Evolutionary conservation across 1,140 invertebrate species (phyloP).

Genomic region (Ruditapes philippinarum): DNA sequence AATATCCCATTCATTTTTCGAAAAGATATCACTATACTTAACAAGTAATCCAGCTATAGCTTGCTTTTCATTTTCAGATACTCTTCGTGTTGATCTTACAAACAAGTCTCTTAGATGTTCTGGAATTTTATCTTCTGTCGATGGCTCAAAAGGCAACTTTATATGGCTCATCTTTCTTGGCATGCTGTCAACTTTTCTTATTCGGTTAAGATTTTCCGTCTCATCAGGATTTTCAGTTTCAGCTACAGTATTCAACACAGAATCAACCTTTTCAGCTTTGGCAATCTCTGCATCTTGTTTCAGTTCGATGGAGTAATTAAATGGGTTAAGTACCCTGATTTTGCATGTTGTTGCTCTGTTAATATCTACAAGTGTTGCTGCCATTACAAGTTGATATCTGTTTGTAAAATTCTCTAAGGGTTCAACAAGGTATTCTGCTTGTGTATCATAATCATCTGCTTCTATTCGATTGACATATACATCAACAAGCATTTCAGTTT

Average conservation of each 20-base stretch:
- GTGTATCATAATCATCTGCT: too few species aligned
- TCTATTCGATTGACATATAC: too few species aligned
- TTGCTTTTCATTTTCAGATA: not conserved
- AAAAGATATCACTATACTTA: not conserved
- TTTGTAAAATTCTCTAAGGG: not conserved
- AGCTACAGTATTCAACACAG: not conserved
- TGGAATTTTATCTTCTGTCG: not conserved
- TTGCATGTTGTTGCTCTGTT: not conserved
- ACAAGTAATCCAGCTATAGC: not conserved
- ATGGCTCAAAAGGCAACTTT: not conserved
- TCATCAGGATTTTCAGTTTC: not conserved
- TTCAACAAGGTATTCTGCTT: too few species aligned
- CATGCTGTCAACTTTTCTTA: not conserved
- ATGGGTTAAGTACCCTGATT: not conserved
- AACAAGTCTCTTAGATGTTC: not conserved
- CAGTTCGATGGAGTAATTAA: not conserved
- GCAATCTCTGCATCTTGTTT: not conserved
- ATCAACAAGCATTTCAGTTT: too few species aligned
- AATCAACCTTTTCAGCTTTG: not conserved
- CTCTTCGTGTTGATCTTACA: not conserved
- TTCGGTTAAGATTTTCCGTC: not conserved
- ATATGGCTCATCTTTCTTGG: not conserved
- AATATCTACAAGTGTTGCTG: not conserved
- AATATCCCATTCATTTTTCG: not conserved
- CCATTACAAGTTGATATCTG: not conserved